These are phyloP conservation scores for Jordanella pulchra DNA, from an alignment of 2,797 vertebrate species.

Conservation along the genomic window DNA sequence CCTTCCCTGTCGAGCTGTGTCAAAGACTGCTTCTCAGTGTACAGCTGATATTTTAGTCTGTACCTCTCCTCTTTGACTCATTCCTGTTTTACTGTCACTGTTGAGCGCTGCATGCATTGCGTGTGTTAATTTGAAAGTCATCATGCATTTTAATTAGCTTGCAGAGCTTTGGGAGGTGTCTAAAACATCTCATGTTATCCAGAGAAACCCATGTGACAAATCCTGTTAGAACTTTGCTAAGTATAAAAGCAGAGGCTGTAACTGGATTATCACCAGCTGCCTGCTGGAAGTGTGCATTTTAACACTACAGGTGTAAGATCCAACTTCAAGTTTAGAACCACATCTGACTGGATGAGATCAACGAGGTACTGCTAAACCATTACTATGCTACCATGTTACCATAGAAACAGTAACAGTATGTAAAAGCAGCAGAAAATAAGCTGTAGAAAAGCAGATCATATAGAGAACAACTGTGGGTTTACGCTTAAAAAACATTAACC, in stretches of 20 bases:
- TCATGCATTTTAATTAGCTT: slow-evolving; percentile 2
- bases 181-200: neutral
- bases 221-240: slow-evolving; percentile 21
- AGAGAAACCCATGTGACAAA: slow-evolving; percentile 36
- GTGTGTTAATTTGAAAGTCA: neutral
- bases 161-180: neutral
- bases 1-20: neutral
- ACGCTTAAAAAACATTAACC: neutral
- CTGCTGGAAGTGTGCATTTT: neutral
- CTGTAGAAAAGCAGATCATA: neutral
- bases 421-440: neutral
- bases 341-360: neutral
- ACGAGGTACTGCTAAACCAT: too few relatives aligned
- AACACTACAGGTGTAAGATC: slow-evolving; percentile 1
- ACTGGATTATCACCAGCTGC: slow-evolving; percentile 32
- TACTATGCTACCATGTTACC: neutral
- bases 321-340: neutral
- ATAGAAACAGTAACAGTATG: neutral
- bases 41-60: neutral
- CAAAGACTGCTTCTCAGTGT: neutral
- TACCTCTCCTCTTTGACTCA: neutral
- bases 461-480: neutral
- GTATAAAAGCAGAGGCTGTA: slow-evolving; percentile 20
- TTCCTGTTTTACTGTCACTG: neutral
- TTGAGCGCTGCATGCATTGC: neutral